Evolutionary conservation across 2,888 invertebrate species (phyloP).

Genomic region (Poecilus cupreus): DNA sequence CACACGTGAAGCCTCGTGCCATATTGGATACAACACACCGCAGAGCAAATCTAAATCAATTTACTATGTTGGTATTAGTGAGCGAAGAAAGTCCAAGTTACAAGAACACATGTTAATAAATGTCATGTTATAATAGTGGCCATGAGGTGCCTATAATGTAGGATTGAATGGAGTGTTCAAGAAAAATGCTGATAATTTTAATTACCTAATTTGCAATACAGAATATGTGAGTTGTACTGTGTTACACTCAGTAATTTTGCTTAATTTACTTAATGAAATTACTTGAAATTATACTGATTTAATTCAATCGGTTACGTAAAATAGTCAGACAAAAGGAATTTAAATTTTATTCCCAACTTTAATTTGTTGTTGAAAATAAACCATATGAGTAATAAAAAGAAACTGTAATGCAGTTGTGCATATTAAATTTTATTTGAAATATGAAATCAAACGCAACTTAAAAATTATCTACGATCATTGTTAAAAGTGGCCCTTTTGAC

Average conservation of each 20-base stretch:
- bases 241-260: neutral
- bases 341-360: too few relatives aligned
- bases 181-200: neutral
- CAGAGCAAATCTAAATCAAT: neutral
- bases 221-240: neutral
- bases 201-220: slow-evolving; percentile 8
- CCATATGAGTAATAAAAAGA: too few relatives aligned
- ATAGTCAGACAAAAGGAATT: neutral
- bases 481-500: too few relatives aligned
- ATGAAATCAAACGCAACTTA: too few relatives aligned
- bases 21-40: neutral
- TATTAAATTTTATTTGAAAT: too few relatives aligned
- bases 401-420: too few relatives aligned
- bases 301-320: neutral
- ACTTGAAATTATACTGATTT: neutral
- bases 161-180: neutral
- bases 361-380: too few relatives aligned
- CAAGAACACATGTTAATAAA: neutral
- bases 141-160: neutral
- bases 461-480: too few relatives aligned
- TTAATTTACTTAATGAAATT: neutral
- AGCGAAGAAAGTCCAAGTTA: neutral
- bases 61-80: neutral
- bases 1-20: neutral
- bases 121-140: neutral